Percentiles rank a stretch among this genome's conserved stretches.
phyloP scores from a whole-genome alignment of 2,888 invertebrate species.

The Eupithecia exiguata region DNA sequence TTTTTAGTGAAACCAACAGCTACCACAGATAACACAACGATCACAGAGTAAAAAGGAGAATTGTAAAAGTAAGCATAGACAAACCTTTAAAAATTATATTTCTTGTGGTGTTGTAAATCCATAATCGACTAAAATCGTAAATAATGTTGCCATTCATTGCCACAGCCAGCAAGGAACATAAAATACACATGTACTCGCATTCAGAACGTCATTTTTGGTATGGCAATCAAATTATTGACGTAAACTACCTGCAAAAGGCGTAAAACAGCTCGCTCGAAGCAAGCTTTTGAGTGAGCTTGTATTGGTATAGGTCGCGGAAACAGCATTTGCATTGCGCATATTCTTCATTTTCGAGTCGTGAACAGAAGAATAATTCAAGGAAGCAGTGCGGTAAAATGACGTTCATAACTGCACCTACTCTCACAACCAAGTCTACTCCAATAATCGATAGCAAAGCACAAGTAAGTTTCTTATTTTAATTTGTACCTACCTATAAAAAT shows the following conservation, averaged over 20 bases:
- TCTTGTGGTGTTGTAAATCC: neutral
- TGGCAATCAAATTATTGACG: slow-evolving; percentile 13
- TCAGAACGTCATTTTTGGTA: neutral
- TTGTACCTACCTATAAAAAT: neutral
- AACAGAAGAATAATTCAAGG: neutral
- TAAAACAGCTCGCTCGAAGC: neutral
- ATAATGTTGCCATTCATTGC: neutral
- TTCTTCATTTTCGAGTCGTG: neutral
- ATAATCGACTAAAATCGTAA: slow-evolving; percentile 1
- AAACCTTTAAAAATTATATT: neutral
- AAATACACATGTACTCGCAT: too few relatives aligned
- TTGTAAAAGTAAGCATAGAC: neutral
- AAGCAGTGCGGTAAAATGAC: slow-evolving; percentile 22
- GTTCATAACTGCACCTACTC: slow-evolving; percentile 21
- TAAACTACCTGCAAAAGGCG: slow-evolving; percentile 5
- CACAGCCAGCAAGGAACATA: neutral
- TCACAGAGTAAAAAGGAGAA: too few relatives aligned
- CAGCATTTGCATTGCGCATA: neutral
- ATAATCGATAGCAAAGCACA: slow-evolving; percentile 16
- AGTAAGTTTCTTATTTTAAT: slow-evolving; percentile 13
- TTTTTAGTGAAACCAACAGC: slow-evolving; percentile 44
- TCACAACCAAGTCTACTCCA: slow-evolving; percentile 16
- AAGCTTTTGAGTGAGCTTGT: neutral
- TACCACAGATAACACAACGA: slow-evolving; percentile 16
- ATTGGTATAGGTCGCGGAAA: neutral